Evolutionary conservation across 2,113 vertebrate species (phyloP).

Genomic region (Fregata magnificens): DNA sequence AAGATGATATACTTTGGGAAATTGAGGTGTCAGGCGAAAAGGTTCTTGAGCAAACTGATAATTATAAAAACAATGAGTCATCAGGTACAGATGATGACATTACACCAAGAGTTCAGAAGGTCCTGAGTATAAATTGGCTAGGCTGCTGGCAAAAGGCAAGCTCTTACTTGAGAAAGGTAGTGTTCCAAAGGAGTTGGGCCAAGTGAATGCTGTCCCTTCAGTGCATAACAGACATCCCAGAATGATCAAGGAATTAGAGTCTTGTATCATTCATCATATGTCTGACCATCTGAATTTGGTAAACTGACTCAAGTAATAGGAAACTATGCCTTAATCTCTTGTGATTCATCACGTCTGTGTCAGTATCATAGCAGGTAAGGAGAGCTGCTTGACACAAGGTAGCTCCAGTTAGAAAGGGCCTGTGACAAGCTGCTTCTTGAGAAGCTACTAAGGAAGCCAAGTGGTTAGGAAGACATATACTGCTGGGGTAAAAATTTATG

Average conservation of each 20-base stretch:
- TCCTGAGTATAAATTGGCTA: background rate
- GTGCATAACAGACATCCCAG: background rate
- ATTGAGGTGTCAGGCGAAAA: background rate
- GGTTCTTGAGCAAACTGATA: constrained; percentile 1
- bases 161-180: background rate
- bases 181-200: background rate
- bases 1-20: constrained; percentile 6
- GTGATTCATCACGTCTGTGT: background rate
- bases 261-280: background rate
- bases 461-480: background rate
- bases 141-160: background rate
- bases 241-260: background rate
- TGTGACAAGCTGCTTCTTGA: background rate
- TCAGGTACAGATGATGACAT: background rate
- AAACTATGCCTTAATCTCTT: background rate
- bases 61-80: constrained; percentile 22
- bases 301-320: background rate
- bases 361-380: background rate
- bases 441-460: background rate
- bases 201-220: background rate
- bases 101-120: background rate
- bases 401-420: background rate
- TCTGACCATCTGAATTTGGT: background rate
- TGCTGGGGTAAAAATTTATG: background rate
- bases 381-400: background rate